Evolutionary conservation across 2,888 invertebrate species (phyloP).

Genomic region (Drosophila phalerata): DNA sequence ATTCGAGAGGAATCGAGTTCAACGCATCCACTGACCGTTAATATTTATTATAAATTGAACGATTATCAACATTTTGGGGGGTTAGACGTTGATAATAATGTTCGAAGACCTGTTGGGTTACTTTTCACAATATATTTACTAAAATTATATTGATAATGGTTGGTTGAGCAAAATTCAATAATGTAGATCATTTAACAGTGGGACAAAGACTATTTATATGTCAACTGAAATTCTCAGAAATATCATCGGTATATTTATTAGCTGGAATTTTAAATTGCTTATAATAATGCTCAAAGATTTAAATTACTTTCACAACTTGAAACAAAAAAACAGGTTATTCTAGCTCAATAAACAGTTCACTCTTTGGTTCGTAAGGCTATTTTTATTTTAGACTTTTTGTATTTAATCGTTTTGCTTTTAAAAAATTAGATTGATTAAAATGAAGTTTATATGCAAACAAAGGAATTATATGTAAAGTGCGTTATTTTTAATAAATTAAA

Average conservation of each 20-base stretch:
- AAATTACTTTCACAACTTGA: too few relatives aligned
- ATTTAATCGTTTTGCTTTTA: too few relatives aligned
- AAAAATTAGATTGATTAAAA: too few relatives aligned
- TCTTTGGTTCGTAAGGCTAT: too few relatives aligned
- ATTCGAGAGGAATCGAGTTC: constrained; percentile 36
- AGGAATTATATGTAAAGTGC: too few relatives aligned
- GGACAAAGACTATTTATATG: not conserved
- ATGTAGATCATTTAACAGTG: constrained; percentile 20
- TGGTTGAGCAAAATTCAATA: constrained; percentile 19
- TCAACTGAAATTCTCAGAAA: not conserved
- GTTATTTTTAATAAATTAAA: not conserved
- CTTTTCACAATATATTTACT: constrained; percentile 19
- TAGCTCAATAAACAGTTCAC: too few relatives aligned
- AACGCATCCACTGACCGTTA: constrained; percentile 31
- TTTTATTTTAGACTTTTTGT: too few relatives aligned
- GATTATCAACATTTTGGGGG: constrained; percentile 27
- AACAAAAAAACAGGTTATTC: too few relatives aligned
- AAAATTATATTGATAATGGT: constrained; percentile 42
- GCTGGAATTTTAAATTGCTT: too few relatives aligned
- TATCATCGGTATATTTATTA: too few relatives aligned
- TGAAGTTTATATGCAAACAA: too few relatives aligned
- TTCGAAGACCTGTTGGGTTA: constrained; percentile 36
- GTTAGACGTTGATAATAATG: constrained; percentile 2
- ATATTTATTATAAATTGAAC: constrained; percentile 35
- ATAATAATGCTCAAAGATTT: too few relatives aligned